These are phyloP conservation scores for Podargus strigoides DNA, from an alignment of 2,797 vertebrate genomes.

Conservation along the genomic window DNA sequence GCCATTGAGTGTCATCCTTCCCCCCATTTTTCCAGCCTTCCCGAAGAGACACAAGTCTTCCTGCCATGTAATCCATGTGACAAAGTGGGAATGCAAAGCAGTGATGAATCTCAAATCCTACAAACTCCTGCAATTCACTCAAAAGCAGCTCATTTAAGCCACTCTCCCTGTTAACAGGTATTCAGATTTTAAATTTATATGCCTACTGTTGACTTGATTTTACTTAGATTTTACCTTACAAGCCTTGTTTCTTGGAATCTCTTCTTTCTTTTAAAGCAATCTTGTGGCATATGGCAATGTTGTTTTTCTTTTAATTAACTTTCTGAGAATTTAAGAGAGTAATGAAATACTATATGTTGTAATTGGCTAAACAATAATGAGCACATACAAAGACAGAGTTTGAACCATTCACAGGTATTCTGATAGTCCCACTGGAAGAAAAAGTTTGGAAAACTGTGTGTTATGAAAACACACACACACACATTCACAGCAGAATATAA, in stretches of 20 bases:
- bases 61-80: rapidly evolving
- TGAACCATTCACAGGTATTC: not conserved
- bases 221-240: not conserved
- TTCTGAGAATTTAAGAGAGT: not conserved
- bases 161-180: not conserved
- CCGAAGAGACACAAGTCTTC: not conserved
- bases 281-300: not conserved
- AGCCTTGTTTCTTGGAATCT: not conserved
- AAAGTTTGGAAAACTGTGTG: not conserved
- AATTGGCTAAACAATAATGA: not conserved
- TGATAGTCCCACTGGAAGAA: not conserved
- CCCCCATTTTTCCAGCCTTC: not conserved
- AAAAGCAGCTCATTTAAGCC: not conserved
- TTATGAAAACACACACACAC: not conserved
- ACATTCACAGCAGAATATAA: not conserved
- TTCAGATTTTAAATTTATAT: not conserved
- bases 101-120: not conserved
- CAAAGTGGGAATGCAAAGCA: not conserved
- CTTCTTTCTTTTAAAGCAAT: not conserved
- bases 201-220: not conserved
- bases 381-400: rapidly evolving
- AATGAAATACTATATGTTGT: not conserved
- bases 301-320: not conserved
- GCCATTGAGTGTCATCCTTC: not conserved
- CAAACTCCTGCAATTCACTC: not conserved